Evolutionary conservation across 2,888 invertebrate genomes (phyloP).

Genomic region (Tipula unca): DNA sequence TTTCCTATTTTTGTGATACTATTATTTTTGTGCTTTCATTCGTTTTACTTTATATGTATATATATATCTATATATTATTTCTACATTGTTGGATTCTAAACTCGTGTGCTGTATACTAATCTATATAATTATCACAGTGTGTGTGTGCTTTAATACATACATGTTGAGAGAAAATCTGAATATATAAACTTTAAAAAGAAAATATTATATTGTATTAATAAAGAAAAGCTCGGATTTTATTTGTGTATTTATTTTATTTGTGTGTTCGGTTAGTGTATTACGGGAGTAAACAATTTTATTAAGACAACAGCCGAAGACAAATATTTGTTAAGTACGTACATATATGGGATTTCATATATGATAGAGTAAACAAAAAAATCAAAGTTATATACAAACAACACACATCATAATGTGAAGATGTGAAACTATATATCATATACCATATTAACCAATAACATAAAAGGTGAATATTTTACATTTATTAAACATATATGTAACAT

Average conservation of each 20-base stretch:
- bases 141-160: neutral
- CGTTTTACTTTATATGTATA: neutral
- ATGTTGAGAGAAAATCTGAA: conserved; percentile 14
- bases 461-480: neutral
- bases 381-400: neutral
- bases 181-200: neutral
- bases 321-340: neutral
- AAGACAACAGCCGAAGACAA: neutral
- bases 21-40: conserved; percentile 8
- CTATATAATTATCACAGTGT: neutral
- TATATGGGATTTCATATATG: neutral
- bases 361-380: neutral
- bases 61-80: neutral
- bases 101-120: conserved; percentile 8
- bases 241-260: neutral
- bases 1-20: conserved; percentile 9
- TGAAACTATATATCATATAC: neutral
- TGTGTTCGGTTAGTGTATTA: neutral
- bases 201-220: neutral
- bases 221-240: neutral
- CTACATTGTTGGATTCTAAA: neutral
- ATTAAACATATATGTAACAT: neutral
- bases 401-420: neutral
- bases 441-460: neutral
- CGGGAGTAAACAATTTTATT: neutral